Conservation (phyloP, 92 coral and sea anemone genomes). For the Parazoanthus swiftii region DNA sequence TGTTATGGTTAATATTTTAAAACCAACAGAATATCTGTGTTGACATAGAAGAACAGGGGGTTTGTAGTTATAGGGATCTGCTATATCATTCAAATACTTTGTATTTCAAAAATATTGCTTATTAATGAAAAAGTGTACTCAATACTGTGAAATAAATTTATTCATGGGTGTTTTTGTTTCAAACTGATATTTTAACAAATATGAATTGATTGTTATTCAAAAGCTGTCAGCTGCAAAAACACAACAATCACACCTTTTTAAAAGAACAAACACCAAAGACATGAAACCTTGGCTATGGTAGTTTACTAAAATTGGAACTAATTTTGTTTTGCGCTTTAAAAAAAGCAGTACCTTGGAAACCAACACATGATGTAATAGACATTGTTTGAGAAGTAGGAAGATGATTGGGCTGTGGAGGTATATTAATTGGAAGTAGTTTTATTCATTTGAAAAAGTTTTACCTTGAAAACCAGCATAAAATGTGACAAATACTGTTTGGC, state of each 20-base stretch:
- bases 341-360: too few species aligned
- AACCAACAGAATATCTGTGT: not conserved
- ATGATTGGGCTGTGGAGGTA: not conserved
- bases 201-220: conserved; percentile 1
- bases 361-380: too few species aligned
- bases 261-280: not conserved
- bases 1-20: not conserved
- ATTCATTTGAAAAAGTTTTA: too few species aligned
- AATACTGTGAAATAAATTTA: not conserved
- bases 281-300: too few species aligned
- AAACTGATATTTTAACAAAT: not conserved
- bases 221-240: not conserved
- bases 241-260: not conserved
- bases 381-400: not conserved
- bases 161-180: not conserved
- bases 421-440: too few species aligned
- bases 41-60: not conserved
- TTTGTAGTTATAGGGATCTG: not conserved
- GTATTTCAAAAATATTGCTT: not conserved
- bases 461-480: too few species aligned
- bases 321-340: too few species aligned
- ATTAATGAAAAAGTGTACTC: too few species aligned
- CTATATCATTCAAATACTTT: not conserved
- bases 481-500: not conserved
- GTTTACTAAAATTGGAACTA: too few species aligned